phyloP scores from a whole-genome alignment of 1,140 invertebrate genomes.

The Micrasema minimum region DNA sequence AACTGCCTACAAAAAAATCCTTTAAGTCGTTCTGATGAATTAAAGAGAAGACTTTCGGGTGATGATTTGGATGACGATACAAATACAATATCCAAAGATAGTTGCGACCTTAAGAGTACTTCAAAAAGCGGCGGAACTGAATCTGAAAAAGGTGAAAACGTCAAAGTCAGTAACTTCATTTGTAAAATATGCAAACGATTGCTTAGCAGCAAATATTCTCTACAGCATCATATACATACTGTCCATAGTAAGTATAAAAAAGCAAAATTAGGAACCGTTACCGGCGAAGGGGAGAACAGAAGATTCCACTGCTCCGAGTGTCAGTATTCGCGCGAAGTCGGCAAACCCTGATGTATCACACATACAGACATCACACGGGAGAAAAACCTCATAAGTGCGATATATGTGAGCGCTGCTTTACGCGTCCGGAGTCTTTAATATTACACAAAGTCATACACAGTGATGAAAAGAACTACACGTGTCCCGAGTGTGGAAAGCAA shows the following conservation, averaged over 20 bases:
- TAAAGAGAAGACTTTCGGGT: no score
- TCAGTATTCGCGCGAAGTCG: constrained; percentile 61
- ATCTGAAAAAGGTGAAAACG: background rate
- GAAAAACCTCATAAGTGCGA: constrained; percentile 60
- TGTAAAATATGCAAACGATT: constrained; percentile 39
- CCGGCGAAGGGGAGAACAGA: constrained; percentile 57
- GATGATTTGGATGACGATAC: no score
- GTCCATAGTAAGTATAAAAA: constrained; percentile 52
- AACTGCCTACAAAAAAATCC: background rate
- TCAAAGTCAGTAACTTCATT: background rate
- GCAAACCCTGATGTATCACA: constrained; percentile 62
- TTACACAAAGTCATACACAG: constrained; percentile 66
- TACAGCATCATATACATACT: constrained; percentile 32
- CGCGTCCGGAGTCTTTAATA: constrained; percentile 62
- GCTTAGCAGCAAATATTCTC: constrained; percentile 19
- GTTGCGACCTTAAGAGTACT: background rate
- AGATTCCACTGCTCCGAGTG: constrained; percentile 62
- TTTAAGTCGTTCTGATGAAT: background rate
- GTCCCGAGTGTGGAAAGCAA: constrained; percentile 71
- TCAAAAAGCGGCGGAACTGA: background rate
- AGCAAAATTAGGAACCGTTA: constrained; percentile 35
- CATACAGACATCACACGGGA: constrained; percentile 66
- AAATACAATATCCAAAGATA: background rate
- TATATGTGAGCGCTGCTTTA: constrained; percentile 70
- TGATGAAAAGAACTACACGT: constrained; percentile 65